Conservation (phyloP, 1,140 invertebrate species). For the Conus betulinus region DNA sequence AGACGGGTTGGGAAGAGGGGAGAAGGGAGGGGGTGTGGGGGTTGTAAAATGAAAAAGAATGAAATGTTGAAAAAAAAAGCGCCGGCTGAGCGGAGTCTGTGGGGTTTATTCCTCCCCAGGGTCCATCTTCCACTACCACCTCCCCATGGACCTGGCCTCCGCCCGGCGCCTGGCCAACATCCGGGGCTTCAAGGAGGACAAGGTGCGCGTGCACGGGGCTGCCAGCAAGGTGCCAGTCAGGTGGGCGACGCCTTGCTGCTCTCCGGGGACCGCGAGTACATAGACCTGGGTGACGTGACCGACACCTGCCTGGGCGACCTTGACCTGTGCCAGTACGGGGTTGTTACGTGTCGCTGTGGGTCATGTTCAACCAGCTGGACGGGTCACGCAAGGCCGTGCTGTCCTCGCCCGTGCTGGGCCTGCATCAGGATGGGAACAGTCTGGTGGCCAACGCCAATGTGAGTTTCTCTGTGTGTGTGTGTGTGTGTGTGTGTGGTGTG, state of each 20-base stretch:
- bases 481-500: constrained; percentile 17
- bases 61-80: too few species aligned
- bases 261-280: constrained; percentile 59
- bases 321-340: constrained; percentile 64
- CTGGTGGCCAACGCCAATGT: constrained; percentile 59
- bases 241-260: constrained; percentile 56
- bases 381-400: constrained; percentile 54
- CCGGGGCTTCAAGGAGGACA: constrained; percentile 49
- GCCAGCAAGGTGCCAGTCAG: constrained; percentile 3
- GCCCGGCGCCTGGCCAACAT: constrained; percentile 50
- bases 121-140: constrained; percentile 65
- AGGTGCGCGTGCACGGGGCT: constrained; percentile 49
- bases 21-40: too few species aligned
- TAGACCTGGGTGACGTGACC: constrained; percentile 60
- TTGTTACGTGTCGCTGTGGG: constrained; percentile 69
- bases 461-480: constrained; percentile 29
- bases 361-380: constrained; percentile 57
- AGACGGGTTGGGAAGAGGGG: too few species aligned
- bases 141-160: constrained; percentile 62
- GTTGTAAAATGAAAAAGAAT: too few species aligned
- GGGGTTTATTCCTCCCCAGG: constrained; percentile 58
- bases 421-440: constrained; percentile 56
- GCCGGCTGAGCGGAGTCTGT: too few species aligned
- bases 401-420: constrained; percentile 53
- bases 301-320: constrained; percentile 67